Evolutionary conservation across 2,888 invertebrate genomes (phyloP).

Genomic region (Chironomus tentans): DNA sequence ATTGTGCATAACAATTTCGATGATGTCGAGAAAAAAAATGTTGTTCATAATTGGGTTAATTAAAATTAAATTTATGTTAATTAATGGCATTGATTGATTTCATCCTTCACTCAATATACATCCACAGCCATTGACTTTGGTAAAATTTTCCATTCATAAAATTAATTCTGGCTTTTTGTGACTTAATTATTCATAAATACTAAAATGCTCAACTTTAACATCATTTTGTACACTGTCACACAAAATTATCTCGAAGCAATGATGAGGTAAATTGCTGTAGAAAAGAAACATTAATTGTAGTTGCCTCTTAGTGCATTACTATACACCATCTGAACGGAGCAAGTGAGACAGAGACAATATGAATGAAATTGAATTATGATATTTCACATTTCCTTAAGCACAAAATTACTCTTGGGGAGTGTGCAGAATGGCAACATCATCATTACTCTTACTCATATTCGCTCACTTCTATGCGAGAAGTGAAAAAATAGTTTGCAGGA

Average conservation of each 20-base stretch:
- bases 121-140: not conserved
- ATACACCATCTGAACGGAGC: not conserved
- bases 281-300: not conserved
- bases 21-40: too few species aligned
- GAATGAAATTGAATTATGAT: conserved; percentile 19
- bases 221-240: not conserved
- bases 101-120: too few species aligned
- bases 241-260: not conserved
- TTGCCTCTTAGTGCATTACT: not conserved
- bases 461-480: not conserved
- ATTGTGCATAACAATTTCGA: too few species aligned
- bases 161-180: not conserved
- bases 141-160: not conserved
- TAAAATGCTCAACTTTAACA: not conserved
- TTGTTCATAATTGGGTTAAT: too few species aligned
- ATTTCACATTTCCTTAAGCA: conserved; percentile 20
- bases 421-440: conserved; percentile 7
- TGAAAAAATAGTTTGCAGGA: not conserved
- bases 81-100: too few species aligned
- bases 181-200: not conserved
- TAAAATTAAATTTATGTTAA: too few species aligned
- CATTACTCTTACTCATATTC: not conserved
- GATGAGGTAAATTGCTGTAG: not conserved
- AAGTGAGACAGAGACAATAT: not conserved
- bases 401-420: conserved; percentile 13